phyloP scores from a whole-genome alignment of 2,797 vertebrate genomes.

The Chelmon rostratus region DNA sequence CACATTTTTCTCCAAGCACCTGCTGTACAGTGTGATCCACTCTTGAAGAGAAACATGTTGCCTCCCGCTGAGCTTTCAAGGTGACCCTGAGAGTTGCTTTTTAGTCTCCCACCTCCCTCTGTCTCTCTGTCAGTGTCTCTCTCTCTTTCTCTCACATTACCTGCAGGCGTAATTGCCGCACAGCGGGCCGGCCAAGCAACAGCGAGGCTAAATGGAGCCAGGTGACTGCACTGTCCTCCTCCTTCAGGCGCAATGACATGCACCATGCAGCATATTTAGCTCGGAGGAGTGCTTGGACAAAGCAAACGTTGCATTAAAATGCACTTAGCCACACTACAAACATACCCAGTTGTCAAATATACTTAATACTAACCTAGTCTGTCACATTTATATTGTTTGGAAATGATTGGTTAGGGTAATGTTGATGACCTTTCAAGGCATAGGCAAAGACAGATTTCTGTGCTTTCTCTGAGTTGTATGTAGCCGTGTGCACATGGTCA shows the following conservation, averaged over 20 bases:
- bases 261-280: conserved; percentile 48
- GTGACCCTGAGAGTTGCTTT: conserved; percentile 57
- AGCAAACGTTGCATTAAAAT: conserved; percentile 44
- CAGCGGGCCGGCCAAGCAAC: conserved; percentile 63
- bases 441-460: neutral
- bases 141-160: conserved; percentile 47
- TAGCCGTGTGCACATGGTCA: neutral
- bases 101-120: neutral
- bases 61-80: conserved; percentile 44
- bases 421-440: neutral
- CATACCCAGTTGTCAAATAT: conserved; percentile 21
- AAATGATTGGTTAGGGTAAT: neutral
- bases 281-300: conserved; percentile 39
- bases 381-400: neutral
- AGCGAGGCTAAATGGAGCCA: conserved; percentile 64
- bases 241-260: conserved; percentile 56
- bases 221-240: conserved; percentile 47
- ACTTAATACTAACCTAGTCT: conserved; percentile 3
- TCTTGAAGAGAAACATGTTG: conserved; percentile 6
- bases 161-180: conserved; percentile 66
- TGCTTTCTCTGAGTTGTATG: too few relatives aligned
- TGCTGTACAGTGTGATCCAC: neutral
- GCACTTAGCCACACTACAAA: conserved; percentile 23
- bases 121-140: neutral
- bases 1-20: neutral